Evolutionary conservation across 1,140 invertebrate species (phyloP).

Genomic region (Dendroctonus valens): DNA sequence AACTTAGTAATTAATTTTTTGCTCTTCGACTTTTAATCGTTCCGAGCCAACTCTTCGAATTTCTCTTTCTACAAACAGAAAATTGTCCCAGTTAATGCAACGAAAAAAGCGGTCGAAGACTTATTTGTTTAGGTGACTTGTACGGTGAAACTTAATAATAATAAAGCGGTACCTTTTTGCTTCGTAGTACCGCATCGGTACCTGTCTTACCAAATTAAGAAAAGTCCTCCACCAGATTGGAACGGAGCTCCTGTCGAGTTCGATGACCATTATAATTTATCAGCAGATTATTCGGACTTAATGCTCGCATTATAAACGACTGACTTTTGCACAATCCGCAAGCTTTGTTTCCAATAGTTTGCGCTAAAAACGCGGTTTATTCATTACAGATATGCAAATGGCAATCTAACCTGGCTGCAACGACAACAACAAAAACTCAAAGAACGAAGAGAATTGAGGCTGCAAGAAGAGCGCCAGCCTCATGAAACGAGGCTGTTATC

Average conservation of each 20-base stretch:
- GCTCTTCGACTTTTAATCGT: no score
- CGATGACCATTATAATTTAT: slow-evolving; percentile 8
- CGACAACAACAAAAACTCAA: slow-evolving; percentile 75
- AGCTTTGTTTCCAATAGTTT: no score
- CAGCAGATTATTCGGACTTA: no score
- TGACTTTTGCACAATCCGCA: no score
- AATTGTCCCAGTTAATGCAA: slow-evolving; percentile 13
- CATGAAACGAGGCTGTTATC: slow-evolving; percentile 64
- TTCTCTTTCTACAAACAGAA: slow-evolving; percentile 11
- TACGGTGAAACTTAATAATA: slow-evolving; percentile 27
- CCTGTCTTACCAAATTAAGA: slow-evolving; percentile 31
- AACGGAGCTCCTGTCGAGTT: slow-evolving; percentile 12
- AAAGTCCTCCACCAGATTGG: slow-evolving; percentile 17
- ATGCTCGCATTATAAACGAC: no score
- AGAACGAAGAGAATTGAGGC: slow-evolving; percentile 64
- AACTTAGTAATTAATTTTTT: no score
- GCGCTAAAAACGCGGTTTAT: background rate
- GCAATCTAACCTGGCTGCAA: slow-evolving; percentile 68
- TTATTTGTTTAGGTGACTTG: slow-evolving; percentile 9
- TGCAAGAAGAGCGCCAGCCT: slow-evolving; percentile 67
- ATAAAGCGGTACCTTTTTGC: slow-evolving; percentile 23
- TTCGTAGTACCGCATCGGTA: slow-evolving; percentile 13
- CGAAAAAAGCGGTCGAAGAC: slow-evolving; percentile 11
- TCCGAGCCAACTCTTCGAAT: background rate
- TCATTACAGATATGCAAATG: slow-evolving; percentile 41